Conservation (phyloP, 1,140 invertebrate species). For the Drosophila burlai region DNA sequence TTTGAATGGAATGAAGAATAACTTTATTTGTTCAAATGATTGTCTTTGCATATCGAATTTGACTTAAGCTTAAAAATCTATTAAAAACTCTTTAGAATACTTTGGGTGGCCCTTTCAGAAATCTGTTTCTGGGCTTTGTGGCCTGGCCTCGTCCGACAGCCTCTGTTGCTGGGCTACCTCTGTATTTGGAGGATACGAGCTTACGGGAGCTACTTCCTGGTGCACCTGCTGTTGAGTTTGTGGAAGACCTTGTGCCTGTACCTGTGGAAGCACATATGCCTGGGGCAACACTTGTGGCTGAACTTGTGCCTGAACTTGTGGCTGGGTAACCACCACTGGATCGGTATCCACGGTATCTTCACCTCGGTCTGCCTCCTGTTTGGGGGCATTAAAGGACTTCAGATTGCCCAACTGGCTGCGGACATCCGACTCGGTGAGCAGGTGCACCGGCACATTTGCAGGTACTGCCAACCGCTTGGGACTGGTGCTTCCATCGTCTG, state of each 20-base stretch:
- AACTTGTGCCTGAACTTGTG: conserved; percentile 12
- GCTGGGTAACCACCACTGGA: conserved; percentile 19
- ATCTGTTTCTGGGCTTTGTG: conserved; percentile 82
- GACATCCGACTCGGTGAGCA: conserved; percentile 76
- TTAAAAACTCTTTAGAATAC: conserved; percentile 40
- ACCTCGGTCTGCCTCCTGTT: conserved; percentile 10
- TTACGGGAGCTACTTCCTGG: not conserved
- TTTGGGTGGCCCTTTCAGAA: conserved; percentile 47
- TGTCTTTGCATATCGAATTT: conserved; percentile 16
- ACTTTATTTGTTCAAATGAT: conserved; percentile 50
- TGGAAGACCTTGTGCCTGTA: not conserved
- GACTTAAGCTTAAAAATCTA: conserved; percentile 22
- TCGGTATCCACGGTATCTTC: conserved; percentile 31
- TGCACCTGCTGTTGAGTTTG: not conserved
- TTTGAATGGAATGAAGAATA: conserved; percentile 32
- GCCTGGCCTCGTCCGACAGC: conserved; percentile 48
- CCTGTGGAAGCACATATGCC: conserved; percentile 17
- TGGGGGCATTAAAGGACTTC: conserved; percentile 65
- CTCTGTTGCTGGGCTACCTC: not conserved
- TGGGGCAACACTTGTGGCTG: conserved; percentile 13
- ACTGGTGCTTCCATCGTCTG: conserved; percentile 67
- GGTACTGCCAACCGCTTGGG: conserved; percentile 77
- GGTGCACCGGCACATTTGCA: conserved; percentile 78
- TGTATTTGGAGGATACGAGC: not conserved
- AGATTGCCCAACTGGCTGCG: conserved; percentile 71